Percentiles rank a stretch among this genome's conserved stretches.
These are phyloP conservation scores for Silurus aristotelis DNA, from an alignment of 2,797 vertebrate species.

Conservation along the genomic window DNA sequence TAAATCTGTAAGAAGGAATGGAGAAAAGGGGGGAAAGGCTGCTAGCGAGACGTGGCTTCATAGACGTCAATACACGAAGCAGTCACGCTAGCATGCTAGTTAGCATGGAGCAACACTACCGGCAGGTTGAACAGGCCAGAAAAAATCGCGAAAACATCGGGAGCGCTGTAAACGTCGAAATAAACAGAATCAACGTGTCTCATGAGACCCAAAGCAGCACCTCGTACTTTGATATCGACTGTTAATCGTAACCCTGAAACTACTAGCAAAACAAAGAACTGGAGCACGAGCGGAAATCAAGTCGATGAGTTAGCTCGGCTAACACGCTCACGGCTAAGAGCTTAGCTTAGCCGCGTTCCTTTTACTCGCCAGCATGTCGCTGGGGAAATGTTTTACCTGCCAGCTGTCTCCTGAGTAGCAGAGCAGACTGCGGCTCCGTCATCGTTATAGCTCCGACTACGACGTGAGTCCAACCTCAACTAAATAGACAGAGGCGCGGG, in stretches of 20 bases:
- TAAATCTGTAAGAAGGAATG: background rate
- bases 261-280: slow-evolving; percentile 29
- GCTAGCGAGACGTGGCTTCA: slow-evolving; percentile 21
- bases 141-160: background rate
- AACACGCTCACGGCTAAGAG: slow-evolving; percentile 18
- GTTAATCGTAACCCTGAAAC: background rate
- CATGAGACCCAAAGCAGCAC: background rate
- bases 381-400: slow-evolving; percentile 82
- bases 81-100: slow-evolving; percentile 15
- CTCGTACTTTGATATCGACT: too few species aligned
- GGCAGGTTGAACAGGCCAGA: slow-evolving; percentile 38
- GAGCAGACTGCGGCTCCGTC: slow-evolving; percentile 95
- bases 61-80: slow-evolving; percentile 24
- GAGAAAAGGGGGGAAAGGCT: background rate
- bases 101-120: slow-evolving; percentile 19
- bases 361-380: slow-evolving; percentile 33
- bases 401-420: slow-evolving; percentile 95
- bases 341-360: slow-evolving; percentile 55
- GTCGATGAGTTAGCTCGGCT: background rate
- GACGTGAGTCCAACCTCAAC: slow-evolving; percentile 43
- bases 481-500: slow-evolving; percentile 40
- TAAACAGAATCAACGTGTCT: background rate
- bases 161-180: too few species aligned
- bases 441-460: slow-evolving; percentile 66
- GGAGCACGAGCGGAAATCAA: background rate